Evolutionary conservation across 37 sponge, comb jelly and placozoan genomes (phyloP), one percentile per base, ranked within the genome.

Genomic region (Bolinopsis microptera): DNA sequence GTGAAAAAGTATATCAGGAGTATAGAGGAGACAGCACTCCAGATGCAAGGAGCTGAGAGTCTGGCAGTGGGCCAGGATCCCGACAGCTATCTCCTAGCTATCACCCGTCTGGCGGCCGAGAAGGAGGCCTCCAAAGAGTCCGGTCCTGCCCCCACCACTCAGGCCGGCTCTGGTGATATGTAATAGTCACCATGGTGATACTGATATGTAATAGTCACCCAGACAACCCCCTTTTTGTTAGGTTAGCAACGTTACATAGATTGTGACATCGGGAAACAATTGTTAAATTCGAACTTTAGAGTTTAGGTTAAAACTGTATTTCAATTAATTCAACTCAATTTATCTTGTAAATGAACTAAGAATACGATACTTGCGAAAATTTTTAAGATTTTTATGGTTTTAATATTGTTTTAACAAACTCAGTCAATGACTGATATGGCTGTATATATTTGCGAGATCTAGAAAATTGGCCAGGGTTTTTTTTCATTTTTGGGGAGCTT

Each of bases 1-100:
- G 90, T 86, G 41, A 86, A 86, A 25, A 86, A 86, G 61, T 86
- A 86, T 30, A 26, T 86, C 80, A 28, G 80, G 35, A 35, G 33
- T 28, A 77, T 77, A 35, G 80, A 77, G 90, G 61, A 86, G 90
- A 41, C 90, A 0, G 61, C 90, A 21, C 61, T 41, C n/a, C 90
- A 39, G 90, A 22, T 41, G 23, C 61, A 86, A 48, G 30, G 61
- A 24, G 61, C 9, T 0, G 61, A 41, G 5, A 18, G 13, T n/a
- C 1, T 40, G 0, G 26, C 30, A 0, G 90, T 21, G 48, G 90
- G 90, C 22, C 90, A 86, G 28, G 90, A 86, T 9, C 61, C 90
- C 0, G 90, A 39, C 31, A 39, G 30, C 3, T 86, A 86, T 30
- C 61, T 86, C 30, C 90, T 86, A 26, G 90, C 90, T 2, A 86